phyloP scores from a whole-genome alignment of 2,888 invertebrate species.

The Lithodes maja region DNA sequence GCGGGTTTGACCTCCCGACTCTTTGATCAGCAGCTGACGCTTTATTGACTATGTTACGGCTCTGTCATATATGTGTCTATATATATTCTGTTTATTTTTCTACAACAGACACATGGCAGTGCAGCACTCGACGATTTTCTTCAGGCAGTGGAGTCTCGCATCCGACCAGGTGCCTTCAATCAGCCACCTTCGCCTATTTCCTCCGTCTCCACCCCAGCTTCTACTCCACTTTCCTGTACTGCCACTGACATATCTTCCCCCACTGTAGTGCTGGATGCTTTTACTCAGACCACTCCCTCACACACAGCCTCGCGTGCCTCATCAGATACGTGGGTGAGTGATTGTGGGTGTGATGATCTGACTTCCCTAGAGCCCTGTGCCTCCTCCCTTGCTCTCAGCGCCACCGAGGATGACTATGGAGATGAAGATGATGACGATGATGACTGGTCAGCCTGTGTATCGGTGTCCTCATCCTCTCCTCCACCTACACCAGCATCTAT shows the following conservation, averaged over 20 bases:
- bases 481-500: slow-evolving; percentile 53
- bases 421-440: slow-evolving; percentile 65
- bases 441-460: slow-evolving; percentile 55
- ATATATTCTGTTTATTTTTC: slow-evolving; percentile 7
- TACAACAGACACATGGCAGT: background rate
- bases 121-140: slow-evolving; percentile 47
- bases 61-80: background rate
- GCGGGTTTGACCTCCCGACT: no score
- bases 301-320: slow-evolving; percentile 55
- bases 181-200: background rate
- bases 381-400: slow-evolving; percentile 64
- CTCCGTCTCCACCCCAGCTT: slow-evolving; percentile 24
- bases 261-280: slow-evolving; percentile 60
- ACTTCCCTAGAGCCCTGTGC: slow-evolving; percentile 66
- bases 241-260: slow-evolving; percentile 24
- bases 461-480: slow-evolving; percentile 52
- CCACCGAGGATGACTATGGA: slow-evolving; percentile 64
- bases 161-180: slow-evolving; percentile 18
- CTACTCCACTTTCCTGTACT: slow-evolving; percentile 39
- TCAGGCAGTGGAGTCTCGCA: slow-evolving; percentile 53
- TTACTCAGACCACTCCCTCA: slow-evolving; percentile 58
- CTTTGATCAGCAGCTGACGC: no score
- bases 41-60: no score
- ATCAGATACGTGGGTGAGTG: slow-evolving; percentile 62
- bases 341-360: slow-evolving; percentile 58